Conservation (phyloP, 2,113 vertebrate genomes). For the Tychaedon coryphoeus region DNA sequence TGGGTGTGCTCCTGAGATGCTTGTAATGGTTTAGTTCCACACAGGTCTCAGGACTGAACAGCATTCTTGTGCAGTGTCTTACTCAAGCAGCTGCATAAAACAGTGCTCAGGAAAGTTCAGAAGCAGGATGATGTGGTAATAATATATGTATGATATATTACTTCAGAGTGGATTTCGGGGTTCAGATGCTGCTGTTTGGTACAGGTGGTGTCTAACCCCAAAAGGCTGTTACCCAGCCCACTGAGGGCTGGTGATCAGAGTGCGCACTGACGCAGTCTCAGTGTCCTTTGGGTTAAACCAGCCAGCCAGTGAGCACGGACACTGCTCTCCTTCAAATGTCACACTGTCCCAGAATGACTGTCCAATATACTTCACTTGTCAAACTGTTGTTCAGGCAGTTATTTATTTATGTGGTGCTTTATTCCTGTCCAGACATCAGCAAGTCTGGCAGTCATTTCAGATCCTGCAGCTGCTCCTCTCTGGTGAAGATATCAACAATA, state of each 20-base stretch:
- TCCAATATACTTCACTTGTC: slow-evolving; percentile 11
- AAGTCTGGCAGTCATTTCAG: background rate
- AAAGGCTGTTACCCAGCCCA: background rate
- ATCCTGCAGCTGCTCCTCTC: background rate
- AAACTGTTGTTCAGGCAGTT: background rate
- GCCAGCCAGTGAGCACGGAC: background rate
- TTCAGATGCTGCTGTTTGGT: background rate
- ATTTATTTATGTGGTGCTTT: background rate
- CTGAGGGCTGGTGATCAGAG: background rate
- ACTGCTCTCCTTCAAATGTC: background rate
- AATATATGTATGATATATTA: accelerated
- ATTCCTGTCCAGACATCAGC: background rate
- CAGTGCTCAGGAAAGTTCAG: background rate
- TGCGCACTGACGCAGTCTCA: accelerated
- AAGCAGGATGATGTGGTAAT: background rate
- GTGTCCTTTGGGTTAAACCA: background rate
- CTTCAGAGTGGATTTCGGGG: background rate
- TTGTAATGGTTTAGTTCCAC: background rate
- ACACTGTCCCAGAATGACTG: background rate
- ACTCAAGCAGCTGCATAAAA: background rate
- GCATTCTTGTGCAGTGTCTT: background rate
- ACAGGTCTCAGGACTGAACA: background rate
- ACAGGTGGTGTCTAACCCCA: background rate
- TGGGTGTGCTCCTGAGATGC: background rate
- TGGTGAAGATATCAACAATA: background rate